Conservation (phyloP, 2,113 vertebrate genomes). For the Planiliza haematocheilus region DNA sequence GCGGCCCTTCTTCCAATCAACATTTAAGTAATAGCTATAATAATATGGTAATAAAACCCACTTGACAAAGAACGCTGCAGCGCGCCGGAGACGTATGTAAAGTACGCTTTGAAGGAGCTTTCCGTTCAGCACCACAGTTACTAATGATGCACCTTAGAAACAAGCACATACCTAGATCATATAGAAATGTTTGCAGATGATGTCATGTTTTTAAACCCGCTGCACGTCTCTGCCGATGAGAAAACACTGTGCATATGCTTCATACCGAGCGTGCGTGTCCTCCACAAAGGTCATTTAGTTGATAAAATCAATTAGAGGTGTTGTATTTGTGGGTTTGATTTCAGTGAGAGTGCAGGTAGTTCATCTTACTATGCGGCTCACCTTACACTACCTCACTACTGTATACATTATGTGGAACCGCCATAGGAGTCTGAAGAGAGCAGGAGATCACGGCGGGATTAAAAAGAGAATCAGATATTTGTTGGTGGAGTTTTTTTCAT, state of each 20-base stretch:
- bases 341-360: slow-evolving; percentile 31
- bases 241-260: background rate
- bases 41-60: slow-evolving; percentile 28
- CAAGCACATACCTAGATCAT: too few relatives aligned
- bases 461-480: too few relatives aligned
- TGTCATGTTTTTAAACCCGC: background rate
- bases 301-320: slow-evolving; percentile 40
- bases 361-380: slow-evolving; percentile 28
- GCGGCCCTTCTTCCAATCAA: slow-evolving; percentile 17
- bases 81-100: slow-evolving; percentile 37
- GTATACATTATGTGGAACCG: background rate
- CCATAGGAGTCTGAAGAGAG: background rate
- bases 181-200: background rate
- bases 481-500: too few relatives aligned
- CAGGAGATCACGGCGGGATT: background rate
- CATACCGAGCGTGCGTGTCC: background rate
- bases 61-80: slow-evolving; percentile 37
- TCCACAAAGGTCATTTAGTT: slow-evolving; percentile 9
- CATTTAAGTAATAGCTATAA: slow-evolving; percentile 30
- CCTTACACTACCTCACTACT: slow-evolving; percentile 18
- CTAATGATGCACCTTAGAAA: background rate
- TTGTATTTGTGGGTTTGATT: slow-evolving; percentile 38
- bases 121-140: slow-evolving; percentile 6
- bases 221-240: background rate
- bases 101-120: slow-evolving; percentile 33